phyloP scores from a whole-genome alignment of 2,888 invertebrate genomes.

The Tholera decimalis region DNA sequence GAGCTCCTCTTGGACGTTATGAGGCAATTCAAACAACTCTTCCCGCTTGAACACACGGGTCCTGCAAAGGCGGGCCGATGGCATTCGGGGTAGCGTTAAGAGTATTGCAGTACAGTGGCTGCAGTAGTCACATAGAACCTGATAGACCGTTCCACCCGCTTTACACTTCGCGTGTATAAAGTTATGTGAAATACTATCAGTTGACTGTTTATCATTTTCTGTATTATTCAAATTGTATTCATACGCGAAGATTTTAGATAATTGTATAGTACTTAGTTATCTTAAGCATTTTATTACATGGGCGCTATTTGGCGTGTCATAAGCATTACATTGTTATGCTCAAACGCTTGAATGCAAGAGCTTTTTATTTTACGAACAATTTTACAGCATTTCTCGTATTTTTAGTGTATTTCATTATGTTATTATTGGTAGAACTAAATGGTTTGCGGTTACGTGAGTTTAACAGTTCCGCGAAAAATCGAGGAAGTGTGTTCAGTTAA shows the following conservation, averaged over 20 bases:
- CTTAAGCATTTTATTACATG: neutral
- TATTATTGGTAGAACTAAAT: constrained; percentile 34
- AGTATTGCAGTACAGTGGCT: too few species aligned
- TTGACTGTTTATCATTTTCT: neutral
- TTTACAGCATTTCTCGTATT: constrained; percentile 39
- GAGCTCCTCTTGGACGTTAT: too few species aligned
- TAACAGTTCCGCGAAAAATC: constrained; percentile 78
- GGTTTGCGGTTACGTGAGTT: constrained; percentile 58
- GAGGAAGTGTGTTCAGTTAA: constrained; percentile 73
- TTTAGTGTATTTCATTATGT: constrained; percentile 50
- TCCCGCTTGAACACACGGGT: too few species aligned
- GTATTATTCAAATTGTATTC: neutral
- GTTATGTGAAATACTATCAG: too few species aligned
- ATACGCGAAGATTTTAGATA: neutral
- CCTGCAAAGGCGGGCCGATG: too few species aligned
- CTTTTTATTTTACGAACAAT: constrained; percentile 50
- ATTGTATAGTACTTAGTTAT: neutral
- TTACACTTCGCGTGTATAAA: too few species aligned
- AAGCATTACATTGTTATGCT: neutral
- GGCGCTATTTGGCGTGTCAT: neutral
- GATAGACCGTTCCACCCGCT: too few species aligned
- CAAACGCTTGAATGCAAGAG: constrained; percentile 7
- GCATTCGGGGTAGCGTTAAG: too few species aligned
- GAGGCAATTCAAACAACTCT: too few species aligned
- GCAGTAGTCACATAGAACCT: too few species aligned